phyloP scores from a whole-genome alignment of 2,888 invertebrate species.

The Caenorhabditis sinica region DNA sequence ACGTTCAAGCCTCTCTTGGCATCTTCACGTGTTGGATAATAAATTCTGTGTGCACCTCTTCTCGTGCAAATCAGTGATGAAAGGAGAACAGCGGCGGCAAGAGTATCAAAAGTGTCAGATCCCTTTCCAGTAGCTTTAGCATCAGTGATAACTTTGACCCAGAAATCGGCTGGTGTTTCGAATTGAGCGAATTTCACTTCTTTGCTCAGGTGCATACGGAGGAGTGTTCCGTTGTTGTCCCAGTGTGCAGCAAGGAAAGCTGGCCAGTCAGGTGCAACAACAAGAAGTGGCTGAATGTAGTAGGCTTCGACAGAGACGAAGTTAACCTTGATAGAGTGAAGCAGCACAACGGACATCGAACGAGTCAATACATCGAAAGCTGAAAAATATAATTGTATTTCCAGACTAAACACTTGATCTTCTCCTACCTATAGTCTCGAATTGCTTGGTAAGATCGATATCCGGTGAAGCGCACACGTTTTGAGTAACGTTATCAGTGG shows the following conservation, averaged over 20 bases:
- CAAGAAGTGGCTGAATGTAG: constrained; percentile 70
- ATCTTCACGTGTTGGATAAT: constrained; percentile 65
- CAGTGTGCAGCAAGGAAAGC: constrained; percentile 75
- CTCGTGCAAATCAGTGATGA: constrained; percentile 76
- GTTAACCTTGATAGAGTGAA: constrained; percentile 79
- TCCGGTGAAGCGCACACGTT: constrained; percentile 74
- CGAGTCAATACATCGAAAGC: constrained; percentile 74
- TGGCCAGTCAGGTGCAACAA: constrained; percentile 76
- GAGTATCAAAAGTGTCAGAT: constrained; percentile 77
- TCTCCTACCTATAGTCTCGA: constrained; percentile 76
- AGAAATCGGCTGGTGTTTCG: constrained; percentile 71
- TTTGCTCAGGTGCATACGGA: constrained; percentile 61
- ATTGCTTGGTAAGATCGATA: constrained; percentile 75
- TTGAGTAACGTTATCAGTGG: constrained; percentile 78
- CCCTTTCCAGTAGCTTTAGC: constrained; percentile 61
- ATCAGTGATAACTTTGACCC: constrained; percentile 76
- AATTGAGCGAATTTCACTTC: constrained; percentile 62
- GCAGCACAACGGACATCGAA: constrained; percentile 79
- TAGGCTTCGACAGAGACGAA: constrained; percentile 80
- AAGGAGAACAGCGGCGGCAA: constrained; percentile 78
- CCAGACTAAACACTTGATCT: not conserved
- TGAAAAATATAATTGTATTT: constrained; percentile 36
- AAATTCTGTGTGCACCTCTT: constrained; percentile 72
- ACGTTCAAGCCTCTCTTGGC: constrained; percentile 74
- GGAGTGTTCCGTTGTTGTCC: constrained; percentile 69